Evolutionary conservation across 2,888 invertebrate species (phyloP).

Genomic region (Drepana falcataria): DNA sequence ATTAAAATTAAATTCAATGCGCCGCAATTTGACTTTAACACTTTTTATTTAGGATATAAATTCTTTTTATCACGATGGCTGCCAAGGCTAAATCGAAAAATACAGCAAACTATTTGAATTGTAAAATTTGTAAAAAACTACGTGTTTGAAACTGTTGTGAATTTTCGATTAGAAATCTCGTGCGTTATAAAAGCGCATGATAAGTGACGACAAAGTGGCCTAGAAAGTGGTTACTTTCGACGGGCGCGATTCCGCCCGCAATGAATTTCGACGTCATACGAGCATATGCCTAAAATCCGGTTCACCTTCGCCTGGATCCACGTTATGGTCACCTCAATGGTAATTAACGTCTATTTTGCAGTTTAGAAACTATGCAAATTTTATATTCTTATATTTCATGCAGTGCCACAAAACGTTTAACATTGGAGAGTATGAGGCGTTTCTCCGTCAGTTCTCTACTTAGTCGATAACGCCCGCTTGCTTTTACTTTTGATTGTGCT

Average conservation of each 20-base stretch:
- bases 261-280: conserved; percentile 30
- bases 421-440: not conserved
- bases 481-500: not conserved
- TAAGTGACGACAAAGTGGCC: conserved; percentile 62
- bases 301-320: conserved; percentile 38
- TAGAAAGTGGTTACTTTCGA: conserved; percentile 73
- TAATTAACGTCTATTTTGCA: conserved; percentile 4
- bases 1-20: too few relatives aligned
- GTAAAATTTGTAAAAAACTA: too few relatives aligned
- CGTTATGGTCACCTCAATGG: conserved; percentile 2
- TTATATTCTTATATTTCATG: too few relatives aligned
- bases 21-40: too few relatives aligned
- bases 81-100: too few relatives aligned
- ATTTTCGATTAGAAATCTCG: conserved; percentile 48
- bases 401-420: too few relatives aligned
- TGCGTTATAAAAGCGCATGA: conserved; percentile 61
- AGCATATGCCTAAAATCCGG: conserved; percentile 58
- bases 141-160: conserved; percentile 9
- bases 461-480: not conserved
- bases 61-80: too few relatives aligned
- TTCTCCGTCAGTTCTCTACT: not conserved
- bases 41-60: too few relatives aligned
- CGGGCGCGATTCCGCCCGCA: conserved; percentile 30
- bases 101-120: too few relatives aligned
- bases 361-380: conserved; percentile 3